Evolutionary conservation across 2,797 vertebrate species (phyloP).

Genomic region (Lepilemur ruficaudatus): DNA sequence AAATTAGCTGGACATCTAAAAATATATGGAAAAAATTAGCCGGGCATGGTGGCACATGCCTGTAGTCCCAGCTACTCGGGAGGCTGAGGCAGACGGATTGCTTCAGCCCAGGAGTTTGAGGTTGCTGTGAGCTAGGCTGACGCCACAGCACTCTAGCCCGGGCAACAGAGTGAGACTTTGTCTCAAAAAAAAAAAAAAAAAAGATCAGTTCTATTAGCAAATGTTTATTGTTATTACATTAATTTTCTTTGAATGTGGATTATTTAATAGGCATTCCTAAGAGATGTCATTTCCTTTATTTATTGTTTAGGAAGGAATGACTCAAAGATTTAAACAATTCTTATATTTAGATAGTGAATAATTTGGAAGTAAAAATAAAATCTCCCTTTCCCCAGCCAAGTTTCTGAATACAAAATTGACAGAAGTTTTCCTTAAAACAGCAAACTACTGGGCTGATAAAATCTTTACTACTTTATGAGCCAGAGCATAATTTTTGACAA

Average conservation of each 20-base stretch:
- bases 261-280: conserved; percentile 28
- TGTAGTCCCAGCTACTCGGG: no score
- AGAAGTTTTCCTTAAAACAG: conserved; percentile 23
- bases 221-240: not conserved
- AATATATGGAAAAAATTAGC: no score
- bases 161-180: no score
- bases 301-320: not conserved
- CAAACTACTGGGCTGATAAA: not conserved
- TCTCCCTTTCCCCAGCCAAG: not conserved
- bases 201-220: not conserved
- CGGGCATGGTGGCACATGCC: no score
- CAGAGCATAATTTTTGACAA: not conserved
- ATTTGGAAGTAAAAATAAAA: not conserved
- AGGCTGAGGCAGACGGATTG: no score
- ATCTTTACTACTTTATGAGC: not conserved
- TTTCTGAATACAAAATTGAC: conserved; percentile 6
- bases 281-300: not conserved
- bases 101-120: no score
- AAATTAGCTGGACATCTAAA: no score
- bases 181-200: no score
- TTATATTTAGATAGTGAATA: not conserved
- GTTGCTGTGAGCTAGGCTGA: no score
- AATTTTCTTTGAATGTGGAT: not conserved
- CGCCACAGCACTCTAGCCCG: no score
- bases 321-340: not conserved